These are phyloP conservation scores for Batillaria attramentaria DNA, from an alignment of 1,140 invertebrate species.

Conservation along the genomic window DNA sequence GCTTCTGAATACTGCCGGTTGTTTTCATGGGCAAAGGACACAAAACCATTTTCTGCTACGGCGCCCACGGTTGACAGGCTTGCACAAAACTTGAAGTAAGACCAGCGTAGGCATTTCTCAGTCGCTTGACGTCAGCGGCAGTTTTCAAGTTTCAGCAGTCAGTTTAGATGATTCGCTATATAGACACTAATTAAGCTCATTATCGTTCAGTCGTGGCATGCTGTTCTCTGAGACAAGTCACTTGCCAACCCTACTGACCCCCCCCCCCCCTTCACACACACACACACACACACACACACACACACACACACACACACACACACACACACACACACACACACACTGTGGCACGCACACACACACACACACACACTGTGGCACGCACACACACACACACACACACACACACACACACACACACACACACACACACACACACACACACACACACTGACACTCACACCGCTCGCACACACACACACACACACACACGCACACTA, in stretches of 20 bases:
- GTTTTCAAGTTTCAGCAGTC: no score
- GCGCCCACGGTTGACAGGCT: no score
- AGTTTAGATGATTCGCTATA: no score
- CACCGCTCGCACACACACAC: neutral
- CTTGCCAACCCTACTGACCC: neutral
- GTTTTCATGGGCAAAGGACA: no score
- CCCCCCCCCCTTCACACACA: no score
- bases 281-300: constrained; percentile 2
- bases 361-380: neutral
- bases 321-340: neutral
- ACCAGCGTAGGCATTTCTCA: no score
- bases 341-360: neutral
- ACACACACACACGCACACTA: neutral
- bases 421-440: neutral
- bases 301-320: neutral
- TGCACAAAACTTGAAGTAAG: no score
- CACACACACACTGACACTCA: neutral
- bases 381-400: neutral
- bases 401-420: neutral
- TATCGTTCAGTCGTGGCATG: neutral
- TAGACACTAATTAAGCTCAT: no score
- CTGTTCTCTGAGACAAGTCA: neutral
- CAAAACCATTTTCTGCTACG: no score
- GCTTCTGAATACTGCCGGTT: no score
- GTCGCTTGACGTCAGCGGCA: no score